Percentiles rank a stretch among this genome's conserved stretches.
phyloP scores from a whole-genome alignment of 2,797 vertebrate genomes.

The Ctenochaetus hawaiiensis region DNA sequence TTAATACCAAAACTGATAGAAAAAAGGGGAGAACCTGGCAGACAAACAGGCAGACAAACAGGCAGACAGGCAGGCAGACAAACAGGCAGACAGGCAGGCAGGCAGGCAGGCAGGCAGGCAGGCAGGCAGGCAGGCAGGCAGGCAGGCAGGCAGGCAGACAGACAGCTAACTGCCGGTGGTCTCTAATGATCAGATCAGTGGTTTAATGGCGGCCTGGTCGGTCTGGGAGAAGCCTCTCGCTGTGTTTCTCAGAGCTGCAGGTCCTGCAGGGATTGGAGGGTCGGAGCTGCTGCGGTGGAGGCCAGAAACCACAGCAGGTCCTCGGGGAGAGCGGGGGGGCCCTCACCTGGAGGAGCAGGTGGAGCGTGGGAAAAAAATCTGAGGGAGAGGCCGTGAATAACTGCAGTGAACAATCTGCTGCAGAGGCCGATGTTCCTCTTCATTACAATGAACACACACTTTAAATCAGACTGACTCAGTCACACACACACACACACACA shows the following conservation, averaged over 20 bases:
- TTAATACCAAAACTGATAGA: too few species aligned
- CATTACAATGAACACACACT: too few species aligned
- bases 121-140: too few species aligned
- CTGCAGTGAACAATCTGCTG: constrained; percentile 61
- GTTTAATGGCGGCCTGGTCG: constrained; percentile 33
- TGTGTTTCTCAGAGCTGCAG: constrained; percentile 59
- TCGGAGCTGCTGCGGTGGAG: not conserved
- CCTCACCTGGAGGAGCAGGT: constrained; percentile 33
- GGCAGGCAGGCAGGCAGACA: not conserved
- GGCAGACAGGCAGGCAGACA: too few species aligned
- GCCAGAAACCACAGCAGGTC: constrained; percentile 46
- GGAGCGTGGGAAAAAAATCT: constrained; percentile 52
- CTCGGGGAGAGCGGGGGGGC: constrained; percentile 19
- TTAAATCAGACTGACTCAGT: too few species aligned
- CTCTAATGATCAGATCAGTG: constrained; percentile 34
- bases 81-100: too few species aligned
- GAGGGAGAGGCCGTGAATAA: constrained; percentile 6
- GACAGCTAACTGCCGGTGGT: not conserved
- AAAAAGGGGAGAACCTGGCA: too few species aligned
- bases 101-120: too few species aligned
- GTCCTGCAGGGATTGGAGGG: constrained; percentile 42
- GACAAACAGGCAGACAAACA: too few species aligned
- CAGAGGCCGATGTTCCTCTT: too few species aligned
- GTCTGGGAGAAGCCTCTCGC: constrained; percentile 59
- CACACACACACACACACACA: too few species aligned